Evolutionary conservation across 2,113 vertebrate species (phyloP).

Genomic region (Australoheros scitulus): DNA sequence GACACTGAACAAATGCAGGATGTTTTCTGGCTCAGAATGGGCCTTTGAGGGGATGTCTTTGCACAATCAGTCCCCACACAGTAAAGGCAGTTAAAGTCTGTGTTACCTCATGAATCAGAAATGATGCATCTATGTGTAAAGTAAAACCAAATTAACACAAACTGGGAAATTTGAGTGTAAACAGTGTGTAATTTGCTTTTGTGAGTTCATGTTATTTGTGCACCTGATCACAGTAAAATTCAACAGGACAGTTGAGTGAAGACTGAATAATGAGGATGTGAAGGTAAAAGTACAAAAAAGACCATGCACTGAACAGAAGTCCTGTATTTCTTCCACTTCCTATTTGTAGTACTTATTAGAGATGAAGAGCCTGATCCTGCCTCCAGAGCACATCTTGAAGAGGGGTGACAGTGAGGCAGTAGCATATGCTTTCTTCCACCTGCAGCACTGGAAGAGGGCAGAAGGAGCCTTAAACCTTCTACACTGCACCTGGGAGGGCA

Average conservation of each 20-base stretch:
- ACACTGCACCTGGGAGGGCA: slow-evolving; percentile 99
- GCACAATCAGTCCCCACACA: neutral
- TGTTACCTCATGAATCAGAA: neutral
- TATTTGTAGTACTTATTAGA: slow-evolving; percentile 92
- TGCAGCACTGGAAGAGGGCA: slow-evolving; percentile 99
- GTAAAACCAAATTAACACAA: neutral
- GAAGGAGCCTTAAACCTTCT: slow-evolving; percentile 96
- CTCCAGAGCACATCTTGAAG: slow-evolving; percentile 98
- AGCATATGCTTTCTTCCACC: slow-evolving; percentile 98
- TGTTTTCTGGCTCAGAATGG: neutral
- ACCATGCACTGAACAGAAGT: neutral
- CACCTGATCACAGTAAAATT: accelerated
- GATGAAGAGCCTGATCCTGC: slow-evolving; percentile 99
- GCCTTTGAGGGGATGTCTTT: neutral
- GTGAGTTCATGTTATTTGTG: neutral
- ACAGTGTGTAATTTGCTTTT: accelerated
- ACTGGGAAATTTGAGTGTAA: neutral
- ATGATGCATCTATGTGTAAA: accelerated
- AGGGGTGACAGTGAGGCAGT: slow-evolving; percentile 98
- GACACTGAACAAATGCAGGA: neutral
- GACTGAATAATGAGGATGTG: neutral
- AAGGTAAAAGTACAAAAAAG: neutral
- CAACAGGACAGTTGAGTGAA: neutral
- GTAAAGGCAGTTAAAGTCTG: neutral
- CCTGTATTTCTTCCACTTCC: slow-evolving; percentile 5